Evolutionary conservation across 2,888 invertebrate species (phyloP).

Genomic region (Philereme vetulata): DNA sequence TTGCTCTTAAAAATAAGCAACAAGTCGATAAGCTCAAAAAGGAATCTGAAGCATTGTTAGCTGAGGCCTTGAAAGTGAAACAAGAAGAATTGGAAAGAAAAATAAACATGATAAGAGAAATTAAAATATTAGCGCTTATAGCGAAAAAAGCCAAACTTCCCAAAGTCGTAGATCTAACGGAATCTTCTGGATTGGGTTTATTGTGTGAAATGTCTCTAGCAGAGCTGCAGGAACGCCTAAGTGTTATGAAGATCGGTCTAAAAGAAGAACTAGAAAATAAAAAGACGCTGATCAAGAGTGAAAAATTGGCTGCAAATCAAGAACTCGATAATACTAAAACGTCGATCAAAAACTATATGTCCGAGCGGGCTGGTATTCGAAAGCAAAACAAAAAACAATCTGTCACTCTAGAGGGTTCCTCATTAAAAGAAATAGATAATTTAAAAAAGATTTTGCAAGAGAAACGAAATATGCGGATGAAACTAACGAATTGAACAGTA

Average conservation of each 20-base stretch:
- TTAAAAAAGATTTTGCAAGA: constrained; percentile 77
- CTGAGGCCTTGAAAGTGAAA: constrained; percentile 68
- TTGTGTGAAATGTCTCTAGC: constrained; percentile 87
- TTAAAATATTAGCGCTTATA: constrained; percentile 73
- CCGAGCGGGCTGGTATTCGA: constrained; percentile 56
- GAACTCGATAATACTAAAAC: constrained; percentile 75
- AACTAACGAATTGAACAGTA: constrained; percentile 38
- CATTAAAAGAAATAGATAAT: constrained; percentile 71
- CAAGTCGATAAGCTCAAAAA: constrained; percentile 60
- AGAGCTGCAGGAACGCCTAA: constrained; percentile 83
- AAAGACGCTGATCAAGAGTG: constrained; percentile 66
- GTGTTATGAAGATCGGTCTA: constrained; percentile 74
- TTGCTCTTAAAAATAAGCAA: constrained; percentile 59
- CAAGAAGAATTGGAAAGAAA: constrained; percentile 78
- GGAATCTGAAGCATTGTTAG: constrained; percentile 58
- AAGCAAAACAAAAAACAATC: constrained; percentile 57
- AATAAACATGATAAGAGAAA: constrained; percentile 79
- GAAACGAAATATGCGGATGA: constrained; percentile 67
- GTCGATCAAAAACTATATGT: constrained; percentile 65
- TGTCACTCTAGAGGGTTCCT: constrained; percentile 37
- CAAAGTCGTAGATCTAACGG: constrained; percentile 84
- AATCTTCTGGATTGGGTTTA: constrained; percentile 83
- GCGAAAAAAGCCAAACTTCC: constrained; percentile 78
- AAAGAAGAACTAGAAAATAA: constrained; percentile 81
- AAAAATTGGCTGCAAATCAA: constrained; percentile 70